Percentiles rank a stretch among this genome's conserved stretches.
phyloP scores from a whole-genome alignment of 2,113 vertebrate species.

The Xenus cinereus region DNA sequence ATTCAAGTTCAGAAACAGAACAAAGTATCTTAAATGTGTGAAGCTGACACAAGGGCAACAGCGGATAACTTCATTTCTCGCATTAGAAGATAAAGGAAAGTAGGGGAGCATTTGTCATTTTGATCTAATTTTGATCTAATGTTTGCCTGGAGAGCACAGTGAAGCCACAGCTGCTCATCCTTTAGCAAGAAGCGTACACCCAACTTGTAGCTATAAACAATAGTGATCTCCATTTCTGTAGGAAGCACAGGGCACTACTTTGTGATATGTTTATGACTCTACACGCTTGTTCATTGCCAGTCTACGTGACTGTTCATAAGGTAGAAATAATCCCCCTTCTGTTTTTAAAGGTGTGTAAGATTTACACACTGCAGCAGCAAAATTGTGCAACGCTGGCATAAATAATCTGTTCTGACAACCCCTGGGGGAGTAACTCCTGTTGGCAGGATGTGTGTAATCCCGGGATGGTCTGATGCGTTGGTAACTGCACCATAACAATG shows the following conservation, averaged over 20 bases:
- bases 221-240: background rate
- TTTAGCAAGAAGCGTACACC: background rate
- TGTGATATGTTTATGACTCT: background rate
- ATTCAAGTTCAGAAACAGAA: background rate
- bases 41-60: background rate
- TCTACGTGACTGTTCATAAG: background rate
- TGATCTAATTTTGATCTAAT: constrained; percentile 8
- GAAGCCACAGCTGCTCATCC: constrained; percentile 32
- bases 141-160: background rate
- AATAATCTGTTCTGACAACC: constrained; percentile 34
- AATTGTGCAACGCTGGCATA: background rate
- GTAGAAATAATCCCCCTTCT: background rate
- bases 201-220: background rate
- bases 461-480: background rate
- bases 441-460: background rate
- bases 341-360: background rate
- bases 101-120: background rate
- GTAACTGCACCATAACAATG: background rate
- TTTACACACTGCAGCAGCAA: background rate
- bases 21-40: background rate
- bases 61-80: background rate
- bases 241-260: background rate
- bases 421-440: constrained; percentile 1
- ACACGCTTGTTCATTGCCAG: background rate
- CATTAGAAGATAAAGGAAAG: background rate